Evolutionary conservation across 2,888 invertebrate species (phyloP), one percentile per base, ranked within the genome.

Genomic region (Cyclophora albipunctata): DNA sequence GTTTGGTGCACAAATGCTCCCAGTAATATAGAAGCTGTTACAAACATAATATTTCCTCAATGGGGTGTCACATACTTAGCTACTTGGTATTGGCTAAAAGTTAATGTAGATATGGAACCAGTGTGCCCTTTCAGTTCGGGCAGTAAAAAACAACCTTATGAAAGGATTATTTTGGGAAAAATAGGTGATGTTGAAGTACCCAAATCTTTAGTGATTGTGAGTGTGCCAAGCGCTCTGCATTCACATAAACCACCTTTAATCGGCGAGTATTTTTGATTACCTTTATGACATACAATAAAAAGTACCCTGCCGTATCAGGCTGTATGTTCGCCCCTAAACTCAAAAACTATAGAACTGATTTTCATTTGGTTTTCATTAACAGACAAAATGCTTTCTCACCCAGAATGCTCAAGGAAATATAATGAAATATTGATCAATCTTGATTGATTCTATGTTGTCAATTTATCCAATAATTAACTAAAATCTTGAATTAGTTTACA

Each of bases 1-100:
- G 90, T 98, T 41, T 98, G 98, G 98, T 96, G 97, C 67, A 98
- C 98, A 7, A 98, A 98, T 81, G 92, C 95, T 20, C 75, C 84
- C 2, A 92, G 90, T 62, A 94, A 96, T 72, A 86, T 94, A 49
- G 75, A 90, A 5, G 91, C 92, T 53, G 88, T 97, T 34, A 90
- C 91, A 63, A 84, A 93, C 3, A 78, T 92, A n/a, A 91, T 97
- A 62, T 93, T 98, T 69, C 93, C 94, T 0, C 78, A 84, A 40
- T 98, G 98, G 98, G 91, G 92, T 6, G 87, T 98, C 0, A 81
- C 90, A 45, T 91, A 92, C 66, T 60, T 93, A 4, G 91, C 94
- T 2, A 93, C 92, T 57, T 95, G 97, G 93, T 94, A 92, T 66
- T 98, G 98, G 98, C 69, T 98, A 7, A 98, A 98, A 91, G 89